Conservation (phyloP, 1,140 invertebrate species). For the Zaprionus inermis region DNA sequence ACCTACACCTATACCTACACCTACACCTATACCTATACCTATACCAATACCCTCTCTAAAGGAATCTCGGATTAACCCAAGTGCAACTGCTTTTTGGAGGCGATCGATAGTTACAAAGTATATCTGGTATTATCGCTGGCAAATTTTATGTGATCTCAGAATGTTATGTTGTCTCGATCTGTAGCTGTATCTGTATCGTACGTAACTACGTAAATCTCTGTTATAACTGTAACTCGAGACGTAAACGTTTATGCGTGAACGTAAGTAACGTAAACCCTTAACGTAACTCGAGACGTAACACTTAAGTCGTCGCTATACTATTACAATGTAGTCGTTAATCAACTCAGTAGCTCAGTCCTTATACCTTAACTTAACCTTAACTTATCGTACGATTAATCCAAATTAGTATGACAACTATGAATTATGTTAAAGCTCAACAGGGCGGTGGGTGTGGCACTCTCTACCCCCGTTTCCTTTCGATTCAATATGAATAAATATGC, state of each 20-base stretch:
- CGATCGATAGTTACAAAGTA: conserved; percentile 15
- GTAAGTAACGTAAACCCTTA: neutral
- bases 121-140: conserved; percentile 12
- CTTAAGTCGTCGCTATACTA: conserved; percentile 34
- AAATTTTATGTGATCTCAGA: conserved; percentile 51
- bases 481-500: neutral
- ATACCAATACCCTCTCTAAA: conserved; percentile 1
- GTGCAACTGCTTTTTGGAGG: conserved; percentile 42
- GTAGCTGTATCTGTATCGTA: conserved; percentile 23
- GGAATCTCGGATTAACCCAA: conserved; percentile 9
- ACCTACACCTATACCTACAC: neutral
- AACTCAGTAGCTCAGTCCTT: conserved; percentile 28
- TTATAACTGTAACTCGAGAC: conserved; percentile 27
- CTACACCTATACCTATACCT: neutral
- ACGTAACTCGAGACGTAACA: conserved; percentile 19
- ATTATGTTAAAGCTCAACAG: conserved; percentile 47
- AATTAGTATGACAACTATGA: conserved; percentile 21
- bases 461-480: neutral
- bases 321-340: conserved; percentile 20
- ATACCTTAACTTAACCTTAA: conserved; percentile 6
- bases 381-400: conserved; percentile 13
- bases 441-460: conserved; percentile 32
- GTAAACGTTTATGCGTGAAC: too few relatives aligned
- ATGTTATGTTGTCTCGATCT: conserved; percentile 27
- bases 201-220: conserved; percentile 13